Evolutionary conservation across 2,113 vertebrate genomes (phyloP), one percentile per base, ranked within the genome.

Genomic region (Athene noctua): DNA sequence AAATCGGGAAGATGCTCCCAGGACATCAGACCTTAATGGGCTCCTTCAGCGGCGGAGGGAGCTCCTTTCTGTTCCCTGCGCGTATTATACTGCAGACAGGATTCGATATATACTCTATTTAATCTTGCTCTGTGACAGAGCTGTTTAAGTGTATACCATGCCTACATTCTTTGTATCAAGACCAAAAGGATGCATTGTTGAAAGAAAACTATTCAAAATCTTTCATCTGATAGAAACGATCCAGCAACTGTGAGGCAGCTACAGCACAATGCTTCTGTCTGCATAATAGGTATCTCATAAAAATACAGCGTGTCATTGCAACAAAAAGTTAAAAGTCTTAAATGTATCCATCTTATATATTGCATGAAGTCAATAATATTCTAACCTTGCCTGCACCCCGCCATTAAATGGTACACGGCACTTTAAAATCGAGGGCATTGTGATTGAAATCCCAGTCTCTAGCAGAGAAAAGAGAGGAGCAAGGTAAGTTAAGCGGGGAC

Each of bases 121-220:
- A 97, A 97, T 96, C 94, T 95, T 92, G 84, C 94, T 94, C 96
- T 75, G 91, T 97, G 97, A 96, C 97, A 96, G 97, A 97, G 91
- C 94, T 97, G 97, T 97, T 97, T 97, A 97, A 97, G 95, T 97
- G 96, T 97, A 97, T 92, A 97, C 96, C 89, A 62, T 97, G 97
- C 96, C 97, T 97, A 96, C 96, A 59, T 90, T 89, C 97, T 97
- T 97, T 97, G 95, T 97, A 97, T 95, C 86, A 74, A 91, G 95
- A 97, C 96, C 96, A 95, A 96, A 97, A 96, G 97, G 95, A 97
- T 97, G 95, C 97, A 95, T 97, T 97, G 97, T 97, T 96, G 97
- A 97, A 96, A 97, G 96, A 96, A 97, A 97, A 96, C 96, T 97
- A 97, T 97, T 97, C 97, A 97, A 95, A 97, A 97, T 97, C 97